Evolutionary conservation across 2,113 vertebrate species (phyloP), one percentile per base, ranked within the genome.

Genomic region (Todiramphus chloris): DNA sequence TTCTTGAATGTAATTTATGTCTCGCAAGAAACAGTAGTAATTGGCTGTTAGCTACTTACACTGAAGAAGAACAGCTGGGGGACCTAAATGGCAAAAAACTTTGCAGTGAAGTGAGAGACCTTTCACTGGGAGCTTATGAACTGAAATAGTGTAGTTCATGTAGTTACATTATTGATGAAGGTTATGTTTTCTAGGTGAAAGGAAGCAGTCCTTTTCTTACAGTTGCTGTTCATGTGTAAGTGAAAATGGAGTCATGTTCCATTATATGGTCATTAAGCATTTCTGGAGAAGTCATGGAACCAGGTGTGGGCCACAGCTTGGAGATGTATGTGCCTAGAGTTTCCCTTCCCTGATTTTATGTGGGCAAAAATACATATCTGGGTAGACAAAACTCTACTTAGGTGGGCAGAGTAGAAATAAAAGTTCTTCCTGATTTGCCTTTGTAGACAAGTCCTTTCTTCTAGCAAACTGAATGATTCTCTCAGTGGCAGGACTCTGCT

Each of bases 171-270:
- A 28, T 13, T 75, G 15, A 44, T 30, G 21, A 44, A 70, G 13
- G 37, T 78, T 77, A 12, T 55, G 11, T 92, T 91, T 78, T 53
- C 31, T 50, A 58, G n/a, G 35, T 68, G 50, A 80, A 63, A 64
- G 35, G 51, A 84, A 74, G 3, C 33, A 53, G 31, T 70, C 46
- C 9, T 90, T 60, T 85, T 64, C 70, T 77, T 89, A 28, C 16
- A 39, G 25, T 39, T 83, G 16, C 37, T 62, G 3, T 81, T 93
- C n/a, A 2, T 48, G 11, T 41, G 4, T 50, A 60, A 56, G 20
- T 66, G 50, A 63, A 86, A 64, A 30, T 1, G 0, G 28, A 50
- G 24, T 64, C 12, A 6, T 0, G 0, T 83, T 68, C 23, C 62
- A 28, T 50, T n/a, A 24, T 72, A 8, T 0, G 6, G 7, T 68